These are phyloP conservation scores for Lophochroa leadbeateri DNA, from an alignment of 2,113 vertebrate genomes.

Conservation along the genomic window DNA sequence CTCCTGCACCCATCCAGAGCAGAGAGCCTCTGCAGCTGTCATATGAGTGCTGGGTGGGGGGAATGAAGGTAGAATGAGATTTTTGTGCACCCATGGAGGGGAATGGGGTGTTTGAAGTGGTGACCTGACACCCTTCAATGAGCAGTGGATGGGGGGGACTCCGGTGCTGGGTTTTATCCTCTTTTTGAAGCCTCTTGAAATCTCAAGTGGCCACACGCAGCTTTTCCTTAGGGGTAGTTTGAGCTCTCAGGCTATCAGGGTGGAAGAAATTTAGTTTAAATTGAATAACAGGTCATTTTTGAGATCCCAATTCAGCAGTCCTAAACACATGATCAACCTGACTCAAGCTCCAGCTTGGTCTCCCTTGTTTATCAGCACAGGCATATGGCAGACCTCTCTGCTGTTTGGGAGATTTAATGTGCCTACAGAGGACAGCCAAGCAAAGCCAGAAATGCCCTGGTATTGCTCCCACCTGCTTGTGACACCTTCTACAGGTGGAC, in stretches of 20 bases:
- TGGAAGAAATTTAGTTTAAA: neutral
- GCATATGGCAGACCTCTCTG: neutral
- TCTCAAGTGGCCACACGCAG: neutral
- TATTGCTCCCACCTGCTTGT: neutral
- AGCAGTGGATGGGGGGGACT: neutral
- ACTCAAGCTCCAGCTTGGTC: rapidly evolving
- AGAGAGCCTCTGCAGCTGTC: neutral
- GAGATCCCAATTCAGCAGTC: neutral
- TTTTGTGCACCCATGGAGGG: neutral
- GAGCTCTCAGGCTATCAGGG: neutral
- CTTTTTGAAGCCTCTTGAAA: neutral
- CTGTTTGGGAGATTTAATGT: neutral
- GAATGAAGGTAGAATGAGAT: rapidly evolving
- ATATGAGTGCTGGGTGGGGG: rapidly evolving
- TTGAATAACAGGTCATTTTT: neutral
- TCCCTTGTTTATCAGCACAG: neutral
- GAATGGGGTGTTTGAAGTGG: rapidly evolving
- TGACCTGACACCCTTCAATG: neutral
- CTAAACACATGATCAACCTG: neutral
- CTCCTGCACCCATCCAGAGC: rapidly evolving
- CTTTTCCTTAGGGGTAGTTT: neutral
- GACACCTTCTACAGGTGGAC: neutral
- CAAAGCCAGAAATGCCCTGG: neutral
- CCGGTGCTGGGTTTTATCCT: neutral
- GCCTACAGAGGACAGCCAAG: neutral